Base-by-base conservation (phyloP, 1,140 invertebrate genomes). In the Rhynchophorus ferrugineus region DNA sequence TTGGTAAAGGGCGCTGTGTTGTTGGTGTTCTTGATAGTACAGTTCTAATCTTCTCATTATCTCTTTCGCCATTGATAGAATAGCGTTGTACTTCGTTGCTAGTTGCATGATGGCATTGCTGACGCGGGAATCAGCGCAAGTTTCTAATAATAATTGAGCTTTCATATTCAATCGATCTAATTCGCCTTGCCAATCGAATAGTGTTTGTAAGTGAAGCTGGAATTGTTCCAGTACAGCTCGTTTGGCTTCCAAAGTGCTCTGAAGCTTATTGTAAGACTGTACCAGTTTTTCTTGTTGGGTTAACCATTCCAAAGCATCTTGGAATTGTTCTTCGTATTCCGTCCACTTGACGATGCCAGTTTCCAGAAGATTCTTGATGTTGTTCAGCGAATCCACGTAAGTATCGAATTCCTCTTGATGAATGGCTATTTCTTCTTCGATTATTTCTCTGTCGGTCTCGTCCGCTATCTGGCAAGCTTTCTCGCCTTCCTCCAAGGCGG, bases 171-270 rank as follows among this genome's bases (percentile, higher is more conserved):
- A 71, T 57, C 84, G 81, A 68, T 96, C 92, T 21, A 97, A 73
- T 60, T 92, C 88, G 38, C 84, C 83, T 73, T 96, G 93, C 89
- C 92, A 95, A 59, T 93, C 91, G 63, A 94, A 91, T 11, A 97
- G 75, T 1, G 82, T 88, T 73, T 95, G 90, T 43, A 95, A 76
- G 64, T 95, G 85, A 52, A 81, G 76, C 75, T 94, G 89, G 78
- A 95, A 94, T 63, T 91, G 82, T 71, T 95, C 89, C 24, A 95
- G 73, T 47, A 91, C 84, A 38, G 84, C 79, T 71, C 91, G 85
- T 75, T 96, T 96, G 50, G 89, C 84, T 61, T 87, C 83, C n/a
- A 94, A 75, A 67, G 84, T 89, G 61, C 90, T 83, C 68, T 95
- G 89, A 13, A 93, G 76, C 69, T 93, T 91, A 58, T 91, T 90